Conservation (phyloP, 2,113 vertebrate species). For the Shinisaurus crocodilurus region DNA sequence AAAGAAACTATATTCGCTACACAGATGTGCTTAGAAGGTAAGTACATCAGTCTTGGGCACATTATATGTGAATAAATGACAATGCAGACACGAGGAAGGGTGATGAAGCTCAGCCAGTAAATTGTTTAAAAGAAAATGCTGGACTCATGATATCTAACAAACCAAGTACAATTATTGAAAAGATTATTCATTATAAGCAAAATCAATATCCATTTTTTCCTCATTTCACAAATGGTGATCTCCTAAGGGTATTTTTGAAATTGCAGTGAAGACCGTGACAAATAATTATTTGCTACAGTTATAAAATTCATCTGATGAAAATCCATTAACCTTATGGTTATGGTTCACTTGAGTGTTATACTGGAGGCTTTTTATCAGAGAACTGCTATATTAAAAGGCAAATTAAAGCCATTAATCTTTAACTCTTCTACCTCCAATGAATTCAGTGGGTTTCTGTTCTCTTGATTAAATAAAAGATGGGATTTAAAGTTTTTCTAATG, state of each 20-base stretch:
- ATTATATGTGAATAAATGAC: background rate
- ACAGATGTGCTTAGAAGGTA: conserved; percentile 15
- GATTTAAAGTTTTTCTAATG: conserved; percentile 62
- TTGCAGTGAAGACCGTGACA: conserved; percentile 68
- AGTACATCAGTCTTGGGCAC: conserved; percentile 6
- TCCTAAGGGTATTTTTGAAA: conserved; percentile 72
- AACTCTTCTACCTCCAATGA: conserved; percentile 74
- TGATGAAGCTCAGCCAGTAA: background rate
- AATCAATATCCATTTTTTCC: conserved; percentile 65
- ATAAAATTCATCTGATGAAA: conserved; percentile 81
- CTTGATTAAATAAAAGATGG: conserved; percentile 65
- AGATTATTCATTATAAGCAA: conserved; percentile 68
- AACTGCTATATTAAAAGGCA: conserved; percentile 78
- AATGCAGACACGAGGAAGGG: conserved; percentile 7
- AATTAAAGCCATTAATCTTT: conserved; percentile 83
- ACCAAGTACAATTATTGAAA: conserved; percentile 57
- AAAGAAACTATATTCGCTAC: background rate
- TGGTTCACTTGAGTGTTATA: conserved; percentile 78
- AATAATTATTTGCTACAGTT: conserved; percentile 81
- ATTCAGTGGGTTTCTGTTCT: conserved; percentile 50
- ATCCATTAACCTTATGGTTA: conserved; percentile 80
- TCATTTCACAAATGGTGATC: conserved; percentile 54
- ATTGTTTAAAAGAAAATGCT: conserved; percentile 27
- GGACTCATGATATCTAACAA: conserved; percentile 28
- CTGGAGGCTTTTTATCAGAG: conserved; percentile 76